phyloP scores from a whole-genome alignment of 1,140 invertebrate genomes.

The Atta colombica region DNA sequence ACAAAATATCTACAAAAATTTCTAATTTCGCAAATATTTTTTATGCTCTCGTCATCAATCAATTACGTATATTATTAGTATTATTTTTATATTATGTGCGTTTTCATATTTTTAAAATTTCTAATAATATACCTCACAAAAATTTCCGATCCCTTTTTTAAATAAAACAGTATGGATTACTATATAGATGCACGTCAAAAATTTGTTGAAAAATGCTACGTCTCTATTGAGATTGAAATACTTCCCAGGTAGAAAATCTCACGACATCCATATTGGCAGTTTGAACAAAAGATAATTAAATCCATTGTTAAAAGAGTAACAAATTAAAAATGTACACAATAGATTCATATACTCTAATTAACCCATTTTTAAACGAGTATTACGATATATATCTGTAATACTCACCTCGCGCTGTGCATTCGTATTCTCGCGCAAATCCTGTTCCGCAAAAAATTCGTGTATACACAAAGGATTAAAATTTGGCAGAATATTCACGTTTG shows the following conservation, averaged over 20 bases:
- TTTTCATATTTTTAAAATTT: conserved; percentile 1
- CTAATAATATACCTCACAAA: neutral
- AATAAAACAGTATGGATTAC: neutral
- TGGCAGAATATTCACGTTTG: conserved; percentile 26
- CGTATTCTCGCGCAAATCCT: neutral
- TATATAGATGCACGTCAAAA: neutral
- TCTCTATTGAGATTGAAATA: neutral
- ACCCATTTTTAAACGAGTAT: neutral
- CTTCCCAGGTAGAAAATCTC: neutral
- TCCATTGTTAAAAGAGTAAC: neutral
- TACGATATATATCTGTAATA: neutral
- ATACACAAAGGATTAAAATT: conserved; percentile 5
- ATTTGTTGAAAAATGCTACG: neutral
- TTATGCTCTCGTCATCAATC: neutral
- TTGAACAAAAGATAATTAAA: conserved; percentile 26
- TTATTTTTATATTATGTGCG: neutral
- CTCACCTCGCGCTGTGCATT: neutral
- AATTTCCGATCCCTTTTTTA: neutral
- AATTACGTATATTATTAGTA: neutral
- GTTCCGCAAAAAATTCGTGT: neutral
- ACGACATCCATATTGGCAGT: neutral
- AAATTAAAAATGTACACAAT: neutral
- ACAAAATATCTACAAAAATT: neutral
- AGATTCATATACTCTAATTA: neutral
- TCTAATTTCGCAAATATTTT: neutral